phyloP scores from a whole-genome alignment of 2,797 vertebrate genomes.

The Mustela erminea region DNA sequence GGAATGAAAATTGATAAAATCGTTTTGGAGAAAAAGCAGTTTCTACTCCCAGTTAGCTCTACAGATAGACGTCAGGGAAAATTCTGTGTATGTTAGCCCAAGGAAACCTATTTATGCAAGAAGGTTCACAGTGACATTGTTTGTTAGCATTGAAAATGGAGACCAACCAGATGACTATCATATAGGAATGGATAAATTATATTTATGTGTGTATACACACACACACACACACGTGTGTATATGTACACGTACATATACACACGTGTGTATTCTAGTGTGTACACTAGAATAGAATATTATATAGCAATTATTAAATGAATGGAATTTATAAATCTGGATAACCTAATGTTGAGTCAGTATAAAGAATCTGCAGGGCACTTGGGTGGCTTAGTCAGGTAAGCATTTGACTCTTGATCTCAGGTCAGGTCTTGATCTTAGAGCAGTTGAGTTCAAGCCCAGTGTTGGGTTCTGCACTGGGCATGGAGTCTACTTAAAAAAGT shows the following conservation, averaged over 20 bases:
- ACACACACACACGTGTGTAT: rapidly evolving
- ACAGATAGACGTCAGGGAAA: background rate
- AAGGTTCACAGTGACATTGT: background rate
- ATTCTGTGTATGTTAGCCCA: rapidly evolving
- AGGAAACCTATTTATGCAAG: background rate
- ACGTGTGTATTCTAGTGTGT: too few species aligned
- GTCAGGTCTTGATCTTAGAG: too few species aligned
- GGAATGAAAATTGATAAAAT: background rate
- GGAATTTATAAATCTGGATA: background rate
- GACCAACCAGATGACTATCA: background rate
- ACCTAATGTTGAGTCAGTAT: background rate
- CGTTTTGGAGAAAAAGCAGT: background rate
- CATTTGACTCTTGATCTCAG: too few species aligned
- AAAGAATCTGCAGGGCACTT: background rate
- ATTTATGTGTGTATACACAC: background rate
- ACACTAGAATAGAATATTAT: background rate
- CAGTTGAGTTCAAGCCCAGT: too few species aligned
- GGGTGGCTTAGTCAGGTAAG: background rate
- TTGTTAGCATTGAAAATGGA: background rate
- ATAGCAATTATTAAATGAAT: background rate
- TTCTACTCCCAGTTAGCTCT: background rate
- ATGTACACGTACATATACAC: too few species aligned
- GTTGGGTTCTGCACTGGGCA: too few species aligned
- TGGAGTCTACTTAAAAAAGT: background rate
- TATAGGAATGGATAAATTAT: background rate